Evolutionary conservation across 1,140 invertebrate genomes (phyloP), one percentile per base, ranked within the genome.

Genomic region (Polypedilum vanderplanki): DNA sequence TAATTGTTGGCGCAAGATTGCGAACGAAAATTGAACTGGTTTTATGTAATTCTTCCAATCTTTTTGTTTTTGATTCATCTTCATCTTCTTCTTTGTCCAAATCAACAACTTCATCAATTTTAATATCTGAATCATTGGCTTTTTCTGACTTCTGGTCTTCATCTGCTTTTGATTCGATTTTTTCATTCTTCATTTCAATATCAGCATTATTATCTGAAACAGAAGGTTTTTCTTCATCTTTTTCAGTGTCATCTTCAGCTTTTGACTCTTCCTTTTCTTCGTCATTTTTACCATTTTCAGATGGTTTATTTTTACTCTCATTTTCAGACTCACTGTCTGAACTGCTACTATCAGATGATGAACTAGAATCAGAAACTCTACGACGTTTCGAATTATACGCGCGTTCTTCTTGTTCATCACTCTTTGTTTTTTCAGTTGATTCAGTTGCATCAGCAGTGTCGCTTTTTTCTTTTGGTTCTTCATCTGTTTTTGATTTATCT

Each of bases 21-120:
- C 97, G 86, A 15, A 99, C 86, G 80, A 99, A 99, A 76, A 99
- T 98, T 0, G 97, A 98, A 18, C 93, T 93, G 3, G 98, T 99
- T 82, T 95, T 95, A 81, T 99, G 97, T 20, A 93, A 83, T 22
- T 89, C 89, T 75, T 89, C 85, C 0, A 87, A 87, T 80, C 91
- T 89, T 41, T 87, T 86, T 3, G 79, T 79, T 76, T 84, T 87
- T 78, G 85, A 87, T 5, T 86, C 83, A 33, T 84, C 83, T 65
- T 77, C 79, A 40, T 84, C 82, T 7, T 84, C 82, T 7, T 83
- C 84, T 77, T 83, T 81, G 73, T 86, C 81, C 20, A 82, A 78
- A 40, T 78, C 78, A 76, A 81, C 83, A 78, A 65, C 75, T 75
- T 79, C 77, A 15, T 74, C 64, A 75, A 76, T 75, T 73, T 74